These are phyloP conservation scores for Aporrectodea caliginosa DNA, from an alignment of 1,140 invertebrate species.

Conservation along the genomic window DNA sequence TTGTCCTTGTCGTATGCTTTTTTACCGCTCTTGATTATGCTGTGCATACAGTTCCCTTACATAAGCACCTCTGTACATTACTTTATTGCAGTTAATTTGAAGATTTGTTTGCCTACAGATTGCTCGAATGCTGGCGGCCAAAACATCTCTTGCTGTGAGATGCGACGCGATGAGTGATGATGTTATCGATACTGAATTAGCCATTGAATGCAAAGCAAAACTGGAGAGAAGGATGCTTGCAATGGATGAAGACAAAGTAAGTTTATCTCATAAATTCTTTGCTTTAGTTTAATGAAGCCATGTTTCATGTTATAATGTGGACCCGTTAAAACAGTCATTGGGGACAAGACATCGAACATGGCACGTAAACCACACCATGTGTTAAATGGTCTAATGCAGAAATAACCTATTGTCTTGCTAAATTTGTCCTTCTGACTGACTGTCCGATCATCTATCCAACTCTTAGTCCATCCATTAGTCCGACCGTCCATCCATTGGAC, in stretches of 20 bases:
- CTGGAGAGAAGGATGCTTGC: slow-evolving; percentile 72
- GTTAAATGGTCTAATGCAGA: no score
- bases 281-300: not conserved
- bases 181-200: slow-evolving; percentile 67
- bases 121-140: slow-evolving; percentile 93
- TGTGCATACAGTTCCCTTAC: not conserved
- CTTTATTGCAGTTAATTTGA: no score
- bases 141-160: slow-evolving; percentile 84
- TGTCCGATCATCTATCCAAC: no score
- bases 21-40: not conserved
- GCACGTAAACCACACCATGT: no score
- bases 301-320: not conserved
- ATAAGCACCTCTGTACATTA: no score
- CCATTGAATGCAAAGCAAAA: slow-evolving; percentile 80
- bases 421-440: no score
- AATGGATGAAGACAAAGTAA: slow-evolving; percentile 79
- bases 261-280: slow-evolving; percentile 37
- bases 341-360: no score
- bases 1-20: not conserved
- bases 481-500: no score
- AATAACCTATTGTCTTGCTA: no score
- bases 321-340: slow-evolving; percentile 8
- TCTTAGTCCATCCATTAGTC: no score
- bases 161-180: slow-evolving; percentile 97
- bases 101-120: slow-evolving; percentile 63